These are phyloP conservation scores for Thomomys bottae DNA, from an alignment of 2,113 vertebrate species.

Conservation along the genomic window DNA sequence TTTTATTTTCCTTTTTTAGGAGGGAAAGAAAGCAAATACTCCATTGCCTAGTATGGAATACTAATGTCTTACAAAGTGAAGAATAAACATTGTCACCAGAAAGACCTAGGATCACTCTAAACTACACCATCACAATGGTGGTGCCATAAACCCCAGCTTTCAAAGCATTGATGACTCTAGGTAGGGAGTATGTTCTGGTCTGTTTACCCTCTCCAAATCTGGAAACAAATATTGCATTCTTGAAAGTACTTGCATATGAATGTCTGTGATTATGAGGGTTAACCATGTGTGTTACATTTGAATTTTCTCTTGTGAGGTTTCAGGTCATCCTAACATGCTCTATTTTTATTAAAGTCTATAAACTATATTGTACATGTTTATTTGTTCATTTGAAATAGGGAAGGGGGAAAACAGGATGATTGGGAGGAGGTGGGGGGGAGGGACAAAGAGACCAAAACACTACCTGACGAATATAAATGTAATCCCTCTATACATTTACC, in stretches of 20 bases:
- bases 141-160: not conserved
- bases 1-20: conserved; percentile 54
- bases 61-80: conserved; percentile 69
- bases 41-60: conserved; percentile 23
- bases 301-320: conserved; percentile 65
- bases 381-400: too few relatives aligned
- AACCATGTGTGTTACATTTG: not conserved
- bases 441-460: too few relatives aligned
- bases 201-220: not conserved
- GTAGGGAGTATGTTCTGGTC: not conserved
- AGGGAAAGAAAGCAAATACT: conserved; percentile 28
- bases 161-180: not conserved
- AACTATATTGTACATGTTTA: too few relatives aligned
- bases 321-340: conserved; percentile 59
- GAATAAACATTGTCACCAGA: conserved; percentile 4
- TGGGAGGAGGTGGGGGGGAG: too few relatives aligned
- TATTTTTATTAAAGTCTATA: conserved; percentile 43
- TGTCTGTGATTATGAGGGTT: not conserved
- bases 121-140: not conserved
- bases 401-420: too few relatives aligned
- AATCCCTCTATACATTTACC: too few relatives aligned
- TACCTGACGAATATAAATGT: too few relatives aligned
- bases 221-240: conserved; percentile 11
- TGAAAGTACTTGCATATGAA: not conserved
- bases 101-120: not conserved